These are phyloP conservation scores for Abrostola triplasia DNA, from an alignment of 2,888 invertebrate genomes.

Conservation along the genomic window DNA sequence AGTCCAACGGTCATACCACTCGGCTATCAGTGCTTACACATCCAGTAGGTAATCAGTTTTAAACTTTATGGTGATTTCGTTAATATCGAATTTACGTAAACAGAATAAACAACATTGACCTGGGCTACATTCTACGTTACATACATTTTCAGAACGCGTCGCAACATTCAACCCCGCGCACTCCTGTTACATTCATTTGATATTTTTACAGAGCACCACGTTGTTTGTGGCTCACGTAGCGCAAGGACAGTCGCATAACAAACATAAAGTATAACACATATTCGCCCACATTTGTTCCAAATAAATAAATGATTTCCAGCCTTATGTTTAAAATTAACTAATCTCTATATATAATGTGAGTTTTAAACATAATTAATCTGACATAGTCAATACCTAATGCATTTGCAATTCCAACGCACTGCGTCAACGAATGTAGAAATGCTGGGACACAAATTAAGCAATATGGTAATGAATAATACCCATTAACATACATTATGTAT, in stretches of 20 bases:
- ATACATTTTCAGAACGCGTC: background rate
- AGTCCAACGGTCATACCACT: too few species aligned
- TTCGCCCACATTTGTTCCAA: background rate
- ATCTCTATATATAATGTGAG: background rate
- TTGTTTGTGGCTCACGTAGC: conserved; percentile 1
- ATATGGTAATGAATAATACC: conserved; percentile 29
- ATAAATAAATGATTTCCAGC: background rate
- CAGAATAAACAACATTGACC: too few species aligned
- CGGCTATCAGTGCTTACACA: too few species aligned
- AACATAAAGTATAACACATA: conserved; percentile 1
- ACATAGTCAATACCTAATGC: background rate
- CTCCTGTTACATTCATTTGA: conserved; percentile 4
- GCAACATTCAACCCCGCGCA: conserved; percentile 3
- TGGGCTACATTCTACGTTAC: too few species aligned
- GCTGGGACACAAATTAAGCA: conserved; percentile 22
- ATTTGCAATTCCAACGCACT: conserved; percentile 37
- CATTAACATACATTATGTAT: conserved; percentile 11
- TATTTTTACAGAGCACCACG: conserved; percentile 5
- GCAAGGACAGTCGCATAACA: background rate
- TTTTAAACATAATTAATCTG: conserved; percentile 14
- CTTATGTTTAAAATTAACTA: too few species aligned
- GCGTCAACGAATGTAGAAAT: conserved; percentile 32
- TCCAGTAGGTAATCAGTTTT: too few species aligned
- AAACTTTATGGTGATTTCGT: too few species aligned
- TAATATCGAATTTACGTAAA: too few species aligned